These are phyloP conservation scores for Hirudinaria manillensis DNA, from an alignment of 2,888 invertebrate genomes.

Conservation along the genomic window DNA sequence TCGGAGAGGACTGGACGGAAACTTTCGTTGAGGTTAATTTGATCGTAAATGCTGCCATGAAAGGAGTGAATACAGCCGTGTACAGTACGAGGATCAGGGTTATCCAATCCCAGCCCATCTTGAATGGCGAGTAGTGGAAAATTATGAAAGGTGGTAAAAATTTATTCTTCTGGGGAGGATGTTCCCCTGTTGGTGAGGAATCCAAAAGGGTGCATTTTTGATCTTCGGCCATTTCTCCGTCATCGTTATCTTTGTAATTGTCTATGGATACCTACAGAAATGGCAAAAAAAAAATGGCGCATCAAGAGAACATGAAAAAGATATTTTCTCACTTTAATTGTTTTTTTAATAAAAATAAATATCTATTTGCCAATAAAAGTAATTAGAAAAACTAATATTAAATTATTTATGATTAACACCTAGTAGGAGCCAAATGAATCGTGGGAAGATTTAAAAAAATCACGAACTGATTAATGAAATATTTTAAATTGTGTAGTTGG, in stretches of 20 bases:
- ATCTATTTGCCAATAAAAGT: too few relatives aligned
- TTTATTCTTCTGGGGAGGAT: neutral
- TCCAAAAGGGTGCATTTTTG: constrained; percentile 15
- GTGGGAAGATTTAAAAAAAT: too few relatives aligned
- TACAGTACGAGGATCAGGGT: constrained; percentile 53
- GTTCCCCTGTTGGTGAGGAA: neutral
- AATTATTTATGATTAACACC: too few relatives aligned
- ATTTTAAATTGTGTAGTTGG: too few relatives aligned
- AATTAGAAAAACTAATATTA: too few relatives aligned
- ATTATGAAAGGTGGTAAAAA: constrained; percentile 50
- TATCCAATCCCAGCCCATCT: constrained; percentile 55
- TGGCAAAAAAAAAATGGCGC: neutral
- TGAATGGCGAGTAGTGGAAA: constrained; percentile 55
- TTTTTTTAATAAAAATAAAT: too few relatives aligned
- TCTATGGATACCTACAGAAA: constrained; percentile 8
- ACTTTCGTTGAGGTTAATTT: neutral
- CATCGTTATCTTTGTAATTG: constrained; percentile 9
- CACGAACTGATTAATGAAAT: too few relatives aligned
- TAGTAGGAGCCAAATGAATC: too few relatives aligned
- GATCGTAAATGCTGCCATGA: constrained; percentile 49
- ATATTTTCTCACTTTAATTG: too few relatives aligned
- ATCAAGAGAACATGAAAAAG: too few relatives aligned
- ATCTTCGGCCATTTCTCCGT: constrained; percentile 15
- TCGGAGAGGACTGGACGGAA: neutral
- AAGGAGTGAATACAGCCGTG: constrained; percentile 54